Percentiles rank a stretch among this genome's conserved stretches.
These are phyloP conservation scores for Bagarius yarrelli DNA, from an alignment of 2,113 vertebrate genomes.

Conservation along the genomic window DNA sequence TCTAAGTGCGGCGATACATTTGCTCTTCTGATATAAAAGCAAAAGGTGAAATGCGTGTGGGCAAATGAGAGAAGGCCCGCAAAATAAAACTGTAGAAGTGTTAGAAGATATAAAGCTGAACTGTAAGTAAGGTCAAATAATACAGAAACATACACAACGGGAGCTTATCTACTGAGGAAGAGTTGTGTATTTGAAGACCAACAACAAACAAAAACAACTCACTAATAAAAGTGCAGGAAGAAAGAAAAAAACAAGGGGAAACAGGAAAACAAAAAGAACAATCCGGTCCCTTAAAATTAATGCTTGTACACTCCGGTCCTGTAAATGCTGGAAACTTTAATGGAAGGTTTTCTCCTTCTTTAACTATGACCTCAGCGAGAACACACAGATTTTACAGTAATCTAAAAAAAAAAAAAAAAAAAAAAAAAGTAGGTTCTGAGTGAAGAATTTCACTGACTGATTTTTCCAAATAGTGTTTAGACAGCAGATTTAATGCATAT, in stretches of 20 bases:
- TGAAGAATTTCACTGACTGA: not conserved
- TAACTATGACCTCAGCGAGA: too few relatives aligned
- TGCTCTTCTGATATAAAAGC: not conserved
- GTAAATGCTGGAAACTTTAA: not conserved
- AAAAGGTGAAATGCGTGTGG: slow-evolving; percentile 11
- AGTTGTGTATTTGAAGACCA: not conserved
- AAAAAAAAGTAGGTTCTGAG: not conserved
- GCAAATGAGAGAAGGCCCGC: not conserved
- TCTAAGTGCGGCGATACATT: slow-evolving; percentile 45
- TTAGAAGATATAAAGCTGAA: slow-evolving; percentile 14
- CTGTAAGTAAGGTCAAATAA: not conserved
- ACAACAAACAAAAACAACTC: not conserved
- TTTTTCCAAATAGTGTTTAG: too few relatives aligned
- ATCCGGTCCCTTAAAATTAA: slow-evolving; percentile 56
- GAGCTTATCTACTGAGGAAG: slow-evolving; percentile 2
- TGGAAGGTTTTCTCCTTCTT: not conserved
- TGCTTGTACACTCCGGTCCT: slow-evolving; percentile 12
- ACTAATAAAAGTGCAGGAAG: slow-evolving; percentile 2
- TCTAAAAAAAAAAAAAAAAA: not conserved
- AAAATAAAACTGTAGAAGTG: not conserved
- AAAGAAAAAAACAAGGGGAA: not conserved
- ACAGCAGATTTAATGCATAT: not conserved
- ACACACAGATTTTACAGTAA: too few relatives aligned
- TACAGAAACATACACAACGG: not conserved
- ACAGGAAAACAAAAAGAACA: not conserved